phyloP scores from a whole-genome alignment of 2,888 invertebrate species.

The Brachypalpus laphriformis region DNA sequence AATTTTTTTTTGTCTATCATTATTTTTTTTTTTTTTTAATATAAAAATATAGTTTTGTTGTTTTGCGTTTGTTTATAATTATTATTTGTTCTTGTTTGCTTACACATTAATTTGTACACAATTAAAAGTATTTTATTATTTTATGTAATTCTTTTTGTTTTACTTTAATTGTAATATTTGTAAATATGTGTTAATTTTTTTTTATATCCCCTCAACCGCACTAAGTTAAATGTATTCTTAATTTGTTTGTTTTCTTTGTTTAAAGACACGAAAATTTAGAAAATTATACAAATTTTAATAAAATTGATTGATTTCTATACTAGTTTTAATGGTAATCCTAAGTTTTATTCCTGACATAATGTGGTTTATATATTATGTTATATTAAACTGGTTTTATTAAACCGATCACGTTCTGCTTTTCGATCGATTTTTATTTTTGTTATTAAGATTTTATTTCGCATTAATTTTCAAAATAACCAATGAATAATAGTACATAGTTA shows the following conservation, averaged over 20 bases:
- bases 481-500: too few relatives aligned
- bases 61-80: slow-evolving; percentile 40
- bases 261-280: slow-evolving; percentile 64
- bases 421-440: slow-evolving; percentile 56
- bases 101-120: slow-evolving; percentile 72
- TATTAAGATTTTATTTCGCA: slow-evolving; percentile 4
- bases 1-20: slow-evolving; percentile 38
- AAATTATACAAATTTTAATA: slow-evolving; percentile 63
- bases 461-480: slow-evolving; percentile 4
- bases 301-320: slow-evolving; percentile 72
- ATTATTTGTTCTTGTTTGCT: slow-evolving; percentile 62
- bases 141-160: slow-evolving; percentile 52
- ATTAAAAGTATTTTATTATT: slow-evolving; percentile 64
- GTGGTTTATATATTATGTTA: slow-evolving; percentile 21
- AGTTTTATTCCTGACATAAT: slow-evolving; percentile 60
- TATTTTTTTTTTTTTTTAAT: slow-evolving; percentile 37
- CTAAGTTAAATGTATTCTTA: slow-evolving; percentile 25
- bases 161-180: slow-evolving; percentile 50
- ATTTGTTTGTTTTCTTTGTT: slow-evolving; percentile 38
- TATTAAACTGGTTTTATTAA: slow-evolving; percentile 62
- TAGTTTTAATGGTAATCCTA: slow-evolving; percentile 39
- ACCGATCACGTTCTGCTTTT: slow-evolving; percentile 74
- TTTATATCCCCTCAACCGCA: slow-evolving; percentile 40
- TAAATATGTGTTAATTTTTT: slow-evolving; percentile 61
- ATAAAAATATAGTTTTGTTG: slow-evolving; percentile 68